Evolutionary conservation across 2,113 vertebrate species (phyloP).

Genomic region (Arothron firmamentum): DNA sequence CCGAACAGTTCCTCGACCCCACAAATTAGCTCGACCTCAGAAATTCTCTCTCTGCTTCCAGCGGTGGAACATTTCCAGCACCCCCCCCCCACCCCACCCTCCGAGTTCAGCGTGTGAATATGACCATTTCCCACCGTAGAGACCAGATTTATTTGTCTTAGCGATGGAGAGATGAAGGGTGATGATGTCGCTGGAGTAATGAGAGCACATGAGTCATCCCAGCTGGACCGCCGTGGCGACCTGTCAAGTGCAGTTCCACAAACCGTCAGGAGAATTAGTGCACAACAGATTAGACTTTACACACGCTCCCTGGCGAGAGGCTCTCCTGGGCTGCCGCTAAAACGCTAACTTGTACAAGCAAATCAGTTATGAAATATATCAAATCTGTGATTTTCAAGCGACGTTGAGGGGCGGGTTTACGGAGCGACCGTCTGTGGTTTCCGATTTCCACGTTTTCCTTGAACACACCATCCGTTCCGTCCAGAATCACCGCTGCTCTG

Average conservation of each 20-base stretch:
- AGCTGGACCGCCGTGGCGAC: too few species aligned
- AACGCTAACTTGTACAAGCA: slow-evolving; percentile 5
- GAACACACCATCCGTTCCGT: neutral
- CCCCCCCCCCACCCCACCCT: too few species aligned
- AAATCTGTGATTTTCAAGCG: slow-evolving; percentile 12
- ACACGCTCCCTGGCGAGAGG: neutral
- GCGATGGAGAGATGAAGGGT: too few species aligned
- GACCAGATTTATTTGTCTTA: too few species aligned
- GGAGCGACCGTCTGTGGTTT: slow-evolving; percentile 35
- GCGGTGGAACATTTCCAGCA: neutral
- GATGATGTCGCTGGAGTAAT: too few species aligned
- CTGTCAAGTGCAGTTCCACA: too few species aligned
- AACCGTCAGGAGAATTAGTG: too few species aligned
- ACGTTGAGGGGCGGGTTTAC: slow-evolving; percentile 23
- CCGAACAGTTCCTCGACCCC: slow-evolving; percentile 50
- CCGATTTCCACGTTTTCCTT: slow-evolving; percentile 27
- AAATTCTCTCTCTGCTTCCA: slow-evolving; percentile 19
- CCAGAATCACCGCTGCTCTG: neutral
- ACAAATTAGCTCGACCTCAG: slow-evolving; percentile 64
- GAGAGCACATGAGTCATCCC: too few species aligned
- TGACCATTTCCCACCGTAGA: too few species aligned
- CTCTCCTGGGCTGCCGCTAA: neutral
- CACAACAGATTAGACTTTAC: too few species aligned
- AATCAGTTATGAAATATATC: slow-evolving; percentile 15
- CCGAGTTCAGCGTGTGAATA: too few species aligned